These are phyloP conservation scores for Pipistrellus kuhlii DNA, from an alignment of 2,797 vertebrate species.

Conservation along the genomic window DNA sequence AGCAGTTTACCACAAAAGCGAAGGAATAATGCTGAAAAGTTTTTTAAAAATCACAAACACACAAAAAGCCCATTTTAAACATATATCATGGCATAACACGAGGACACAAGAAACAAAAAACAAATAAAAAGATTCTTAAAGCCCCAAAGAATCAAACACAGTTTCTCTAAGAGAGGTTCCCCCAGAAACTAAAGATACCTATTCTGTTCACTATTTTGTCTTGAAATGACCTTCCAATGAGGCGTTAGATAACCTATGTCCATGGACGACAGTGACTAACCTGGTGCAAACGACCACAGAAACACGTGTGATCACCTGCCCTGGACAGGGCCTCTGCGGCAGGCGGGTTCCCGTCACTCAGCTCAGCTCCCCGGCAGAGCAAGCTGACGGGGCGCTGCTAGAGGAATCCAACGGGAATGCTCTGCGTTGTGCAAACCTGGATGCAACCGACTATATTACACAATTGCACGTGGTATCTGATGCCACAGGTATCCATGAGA, in stretches of 20 bases:
- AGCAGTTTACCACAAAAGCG: not conserved
- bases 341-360: slow-evolving; percentile 75
- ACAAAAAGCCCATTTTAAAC: not conserved
- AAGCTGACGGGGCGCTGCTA: slow-evolving; percentile 87
- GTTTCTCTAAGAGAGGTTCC: slow-evolving; percentile 57
- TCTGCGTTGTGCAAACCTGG: slow-evolving; percentile 83
- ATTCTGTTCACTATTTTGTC: slow-evolving; percentile 74
- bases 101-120: slow-evolving; percentile 26
- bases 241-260: slow-evolving; percentile 81
- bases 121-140: slow-evolving; percentile 25
- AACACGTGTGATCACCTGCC: slow-evolving; percentile 86
- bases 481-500: slow-evolving; percentile 85
- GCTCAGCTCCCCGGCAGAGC: slow-evolving; percentile 86
- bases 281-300: slow-evolving; percentile 88
- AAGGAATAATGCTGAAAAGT: not conserved
- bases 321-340: no score
- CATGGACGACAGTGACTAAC: slow-evolving; percentile 82
- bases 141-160: slow-evolving; percentile 47
- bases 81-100: not conserved
- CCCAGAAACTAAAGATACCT: slow-evolving; percentile 70
- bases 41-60: not conserved
- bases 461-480: slow-evolving; percentile 86
- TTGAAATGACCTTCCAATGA: slow-evolving; percentile 85
- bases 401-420: slow-evolving; percentile 89
- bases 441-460: slow-evolving; percentile 86